phyloP scores from a whole-genome alignment of 2,113 vertebrate genomes.

The Embiotoca jacksoni region DNA sequence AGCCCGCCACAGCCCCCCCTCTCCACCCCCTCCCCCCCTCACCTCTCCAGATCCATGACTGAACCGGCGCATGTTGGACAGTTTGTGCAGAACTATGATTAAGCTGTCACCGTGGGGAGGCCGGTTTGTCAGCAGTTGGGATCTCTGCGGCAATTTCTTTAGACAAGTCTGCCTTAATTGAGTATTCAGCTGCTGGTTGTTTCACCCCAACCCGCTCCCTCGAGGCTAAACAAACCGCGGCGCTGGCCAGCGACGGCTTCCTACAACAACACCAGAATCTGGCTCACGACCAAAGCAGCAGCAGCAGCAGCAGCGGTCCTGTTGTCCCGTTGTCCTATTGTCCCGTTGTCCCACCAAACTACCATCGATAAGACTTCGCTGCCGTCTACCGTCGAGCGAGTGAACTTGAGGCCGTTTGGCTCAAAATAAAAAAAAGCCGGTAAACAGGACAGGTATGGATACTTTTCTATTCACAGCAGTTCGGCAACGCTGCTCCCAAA shows the following conservation, averaged over 20 bases:
- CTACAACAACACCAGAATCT: constrained; percentile 55
- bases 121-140: constrained; percentile 62
- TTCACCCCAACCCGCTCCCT: constrained; percentile 52
- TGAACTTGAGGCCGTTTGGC: constrained; percentile 24
- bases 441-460: constrained; percentile 65
- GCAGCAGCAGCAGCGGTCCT: constrained; percentile 21
- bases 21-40: constrained; percentile 5
- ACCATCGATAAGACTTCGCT: constrained; percentile 47
- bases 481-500: constrained; percentile 66
- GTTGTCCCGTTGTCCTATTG: constrained; percentile 16
- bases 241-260: constrained; percentile 41
- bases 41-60: constrained; percentile 31
- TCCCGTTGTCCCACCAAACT: constrained; percentile 30
- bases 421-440: not conserved
- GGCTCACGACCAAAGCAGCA: constrained; percentile 54
- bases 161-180: constrained; percentile 70
- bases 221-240: constrained; percentile 65
- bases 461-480: constrained; percentile 50
- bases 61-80: constrained; percentile 47
- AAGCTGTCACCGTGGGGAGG: constrained; percentile 62
- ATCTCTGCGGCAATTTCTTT: constrained; percentile 64
- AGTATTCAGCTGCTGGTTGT: constrained; percentile 52
- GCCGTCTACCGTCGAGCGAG: constrained; percentile 32
- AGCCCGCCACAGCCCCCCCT: constrained; percentile 13
- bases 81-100: constrained; percentile 68